These are phyloP conservation scores for Andinoacara biseriatus DNA, from an alignment of 2,113 vertebrate species.

Conservation along the genomic window DNA sequence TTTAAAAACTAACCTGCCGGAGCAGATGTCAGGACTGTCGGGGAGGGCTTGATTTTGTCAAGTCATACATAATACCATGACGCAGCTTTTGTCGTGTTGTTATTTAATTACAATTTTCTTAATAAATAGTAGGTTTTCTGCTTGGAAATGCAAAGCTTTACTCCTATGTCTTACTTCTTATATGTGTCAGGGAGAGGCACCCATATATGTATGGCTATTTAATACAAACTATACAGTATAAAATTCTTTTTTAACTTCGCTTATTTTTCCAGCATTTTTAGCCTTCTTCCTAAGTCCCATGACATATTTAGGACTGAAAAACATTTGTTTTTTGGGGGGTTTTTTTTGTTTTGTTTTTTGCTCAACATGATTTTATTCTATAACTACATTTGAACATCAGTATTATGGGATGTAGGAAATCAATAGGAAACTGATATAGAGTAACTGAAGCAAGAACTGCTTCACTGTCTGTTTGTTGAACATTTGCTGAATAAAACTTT, in stretches of 20 bases:
- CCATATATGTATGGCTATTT: neutral
- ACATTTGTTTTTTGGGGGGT: too few relatives aligned
- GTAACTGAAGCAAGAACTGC: too few relatives aligned
- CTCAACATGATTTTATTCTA: too few relatives aligned
- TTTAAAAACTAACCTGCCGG: constrained; percentile 20
- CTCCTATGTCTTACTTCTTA: neutral
- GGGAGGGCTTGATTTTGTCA: neutral
- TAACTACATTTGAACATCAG: too few relatives aligned
- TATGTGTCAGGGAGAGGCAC: neutral
- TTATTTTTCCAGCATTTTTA: too few relatives aligned
- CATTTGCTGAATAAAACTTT: too few relatives aligned
- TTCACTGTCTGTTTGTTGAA: too few relatives aligned
- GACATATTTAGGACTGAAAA: too few relatives aligned
- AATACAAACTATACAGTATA: neutral
- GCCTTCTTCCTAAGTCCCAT: too few relatives aligned
- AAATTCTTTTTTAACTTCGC: neutral
- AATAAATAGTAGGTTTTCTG: neutral
- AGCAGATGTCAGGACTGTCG: constrained; percentile 19
- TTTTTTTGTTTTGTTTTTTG: too few relatives aligned
- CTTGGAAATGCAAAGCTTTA: neutral
- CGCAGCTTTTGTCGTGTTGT: neutral
- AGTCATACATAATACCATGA: constrained; percentile 2
- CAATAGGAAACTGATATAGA: too few relatives aligned
- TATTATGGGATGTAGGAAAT: too few relatives aligned
- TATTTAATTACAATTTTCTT: neutral